Conservation (phyloP, 2,797 vertebrate genomes). For the Hydrocynus forskahlii region DNA sequence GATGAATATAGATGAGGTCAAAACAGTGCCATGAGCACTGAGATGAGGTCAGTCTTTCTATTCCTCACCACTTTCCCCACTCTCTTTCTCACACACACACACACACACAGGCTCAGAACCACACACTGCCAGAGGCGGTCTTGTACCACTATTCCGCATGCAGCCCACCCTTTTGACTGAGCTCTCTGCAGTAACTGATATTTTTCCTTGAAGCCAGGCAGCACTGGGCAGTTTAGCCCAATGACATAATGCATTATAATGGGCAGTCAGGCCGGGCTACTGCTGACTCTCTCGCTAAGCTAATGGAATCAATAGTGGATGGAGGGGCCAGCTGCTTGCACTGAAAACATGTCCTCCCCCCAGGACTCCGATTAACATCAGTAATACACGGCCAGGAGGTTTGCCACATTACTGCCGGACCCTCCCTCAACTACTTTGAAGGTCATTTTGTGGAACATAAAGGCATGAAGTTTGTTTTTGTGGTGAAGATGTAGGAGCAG, state of each 20-base stretch:
- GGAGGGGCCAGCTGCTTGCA: conserved; percentile 28
- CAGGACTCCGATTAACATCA: conserved; percentile 17
- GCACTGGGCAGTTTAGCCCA: conserved; percentile 50
- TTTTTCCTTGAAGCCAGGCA: conserved; percentile 37
- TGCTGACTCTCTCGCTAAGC: conserved; percentile 58
- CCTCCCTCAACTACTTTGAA: conserved; percentile 1
- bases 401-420: not conserved
- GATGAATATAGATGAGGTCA: conserved; percentile 20
- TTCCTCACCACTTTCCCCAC: not conserved
- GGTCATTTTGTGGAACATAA: conserved; percentile 6
- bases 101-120: not conserved
- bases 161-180: conserved; percentile 20
- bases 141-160: conserved; percentile 11
- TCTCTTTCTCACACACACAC: not conserved
- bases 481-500: too few species aligned
- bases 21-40: conserved; percentile 19
- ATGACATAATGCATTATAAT: conserved; percentile 63
- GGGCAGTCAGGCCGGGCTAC: conserved; percentile 59
- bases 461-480: not conserved
- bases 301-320: conserved; percentile 68
- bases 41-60: conserved; percentile 42
- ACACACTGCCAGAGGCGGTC: not conserved
- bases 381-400: not conserved
- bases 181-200: conserved; percentile 31
- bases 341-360: conserved; percentile 15